Conservation (phyloP, 2,113 vertebrate species). For the Gallinago undulata region DNA sequence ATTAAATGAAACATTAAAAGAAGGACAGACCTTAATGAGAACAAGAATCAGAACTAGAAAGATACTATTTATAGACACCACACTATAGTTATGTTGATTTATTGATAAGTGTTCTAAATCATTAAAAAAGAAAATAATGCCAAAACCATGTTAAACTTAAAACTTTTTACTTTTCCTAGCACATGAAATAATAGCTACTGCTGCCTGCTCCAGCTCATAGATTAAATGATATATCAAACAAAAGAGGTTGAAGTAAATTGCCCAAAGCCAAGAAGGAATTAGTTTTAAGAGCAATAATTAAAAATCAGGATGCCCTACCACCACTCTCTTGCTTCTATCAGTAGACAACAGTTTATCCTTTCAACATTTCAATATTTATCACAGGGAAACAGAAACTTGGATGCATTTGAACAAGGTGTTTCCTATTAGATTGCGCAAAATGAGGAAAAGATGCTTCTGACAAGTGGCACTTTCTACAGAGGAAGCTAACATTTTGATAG, state of each 20-base stretch:
- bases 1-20: neutral
- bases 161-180: neutral
- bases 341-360: neutral
- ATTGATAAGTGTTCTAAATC: neutral
- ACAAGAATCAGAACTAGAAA: neutral
- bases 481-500: conserved; percentile 7
- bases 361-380: conserved; percentile 16
- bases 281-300: neutral
- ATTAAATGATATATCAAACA: neutral
- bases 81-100: neutral
- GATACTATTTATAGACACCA: neutral
- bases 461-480: neutral
- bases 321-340: neutral
- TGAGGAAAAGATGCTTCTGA: neutral
- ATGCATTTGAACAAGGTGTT: neutral
- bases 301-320: neutral
- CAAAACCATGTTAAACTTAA: neutral
- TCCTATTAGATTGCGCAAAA: conserved; percentile 27
- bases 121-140: neutral
- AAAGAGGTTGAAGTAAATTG: neutral
- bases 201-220: neutral
- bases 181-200: neutral
- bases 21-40: neutral
- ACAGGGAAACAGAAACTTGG: neutral
- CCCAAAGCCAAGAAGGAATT: neutral